phyloP scores from a whole-genome alignment of 2,797 vertebrate species.

The Glossophaga mutica region DNA sequence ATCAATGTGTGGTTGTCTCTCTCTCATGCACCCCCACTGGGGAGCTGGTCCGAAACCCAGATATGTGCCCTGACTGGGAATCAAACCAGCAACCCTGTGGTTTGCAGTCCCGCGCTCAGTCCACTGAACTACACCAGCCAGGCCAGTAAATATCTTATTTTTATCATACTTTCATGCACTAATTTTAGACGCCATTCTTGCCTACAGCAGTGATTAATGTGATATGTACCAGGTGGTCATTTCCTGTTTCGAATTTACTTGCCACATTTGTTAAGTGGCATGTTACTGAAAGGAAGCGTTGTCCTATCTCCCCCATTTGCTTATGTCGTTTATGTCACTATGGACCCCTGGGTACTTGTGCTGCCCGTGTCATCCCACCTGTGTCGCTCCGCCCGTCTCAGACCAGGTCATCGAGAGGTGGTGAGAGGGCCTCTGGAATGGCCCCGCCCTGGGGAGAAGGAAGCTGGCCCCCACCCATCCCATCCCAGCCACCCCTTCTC shows the following conservation, averaged over 20 bases:
- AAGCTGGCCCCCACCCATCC: too few species aligned
- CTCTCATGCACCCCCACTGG: too few species aligned
- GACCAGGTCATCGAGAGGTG: too few species aligned
- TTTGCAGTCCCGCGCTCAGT: too few species aligned
- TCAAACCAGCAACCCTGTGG: too few species aligned
- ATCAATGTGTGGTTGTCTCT: too few species aligned
- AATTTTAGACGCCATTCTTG: neutral
- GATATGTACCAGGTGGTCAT: neutral
- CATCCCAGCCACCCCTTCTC: neutral
- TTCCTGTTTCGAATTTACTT: neutral
- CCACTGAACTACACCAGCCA: too few species aligned
- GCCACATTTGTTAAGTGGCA: neutral
- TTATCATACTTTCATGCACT: neutral
- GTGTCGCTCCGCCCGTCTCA: too few species aligned
- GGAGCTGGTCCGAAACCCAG: too few species aligned
- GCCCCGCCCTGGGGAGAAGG: too few species aligned
- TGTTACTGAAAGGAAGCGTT: neutral
- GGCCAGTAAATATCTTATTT: too few species aligned
- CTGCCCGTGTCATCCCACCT: neutral
- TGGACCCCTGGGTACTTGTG: neutral
- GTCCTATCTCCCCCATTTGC: neutral
- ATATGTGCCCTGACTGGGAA: too few species aligned
- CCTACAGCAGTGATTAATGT: neutral
- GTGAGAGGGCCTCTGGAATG: neutral
- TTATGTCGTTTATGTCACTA: neutral